Conservation (phyloP, 2,888 invertebrate species). For the Drosophila subquinaria region DNA sequence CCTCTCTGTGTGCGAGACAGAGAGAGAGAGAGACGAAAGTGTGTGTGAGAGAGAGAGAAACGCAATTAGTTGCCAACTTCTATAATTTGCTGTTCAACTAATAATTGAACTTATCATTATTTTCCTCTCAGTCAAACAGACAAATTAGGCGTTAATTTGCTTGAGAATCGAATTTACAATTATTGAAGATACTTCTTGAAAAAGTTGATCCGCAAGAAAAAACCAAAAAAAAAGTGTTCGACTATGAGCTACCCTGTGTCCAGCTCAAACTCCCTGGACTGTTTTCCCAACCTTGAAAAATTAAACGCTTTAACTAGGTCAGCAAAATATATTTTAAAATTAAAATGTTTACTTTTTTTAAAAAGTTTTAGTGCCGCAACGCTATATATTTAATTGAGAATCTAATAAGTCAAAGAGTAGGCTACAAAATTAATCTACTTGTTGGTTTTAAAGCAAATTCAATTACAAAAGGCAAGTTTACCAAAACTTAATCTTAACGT, state of each 20-base stretch:
- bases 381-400: not conserved
- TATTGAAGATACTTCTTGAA: not conserved
- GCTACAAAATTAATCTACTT: not conserved
- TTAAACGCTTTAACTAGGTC: too few species aligned
- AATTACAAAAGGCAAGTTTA: constrained; percentile 26
- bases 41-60: not conserved
- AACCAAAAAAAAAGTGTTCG: not conserved
- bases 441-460: constrained; percentile 16
- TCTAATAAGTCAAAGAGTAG: not conserved
- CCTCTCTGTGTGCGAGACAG: not conserved
- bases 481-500: constrained; percentile 12
- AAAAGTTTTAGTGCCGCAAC: not conserved
- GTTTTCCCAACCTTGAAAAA: too few species aligned
- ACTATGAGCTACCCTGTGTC: not conserved
- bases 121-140: constrained; percentile 17
- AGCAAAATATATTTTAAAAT: too few species aligned
- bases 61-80: constrained; percentile 25
- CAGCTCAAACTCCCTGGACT: too few species aligned
- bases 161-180: not conserved
- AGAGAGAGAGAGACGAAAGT: not conserved
- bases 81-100: constrained; percentile 31
- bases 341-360: too few species aligned
- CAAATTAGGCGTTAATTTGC: constrained; percentile 10
- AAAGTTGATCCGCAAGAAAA: not conserved
- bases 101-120: constrained; percentile 23